Evolutionary conservation across 2,113 vertebrate species (phyloP).

Genomic region (Phoxinus phoxinus): DNA sequence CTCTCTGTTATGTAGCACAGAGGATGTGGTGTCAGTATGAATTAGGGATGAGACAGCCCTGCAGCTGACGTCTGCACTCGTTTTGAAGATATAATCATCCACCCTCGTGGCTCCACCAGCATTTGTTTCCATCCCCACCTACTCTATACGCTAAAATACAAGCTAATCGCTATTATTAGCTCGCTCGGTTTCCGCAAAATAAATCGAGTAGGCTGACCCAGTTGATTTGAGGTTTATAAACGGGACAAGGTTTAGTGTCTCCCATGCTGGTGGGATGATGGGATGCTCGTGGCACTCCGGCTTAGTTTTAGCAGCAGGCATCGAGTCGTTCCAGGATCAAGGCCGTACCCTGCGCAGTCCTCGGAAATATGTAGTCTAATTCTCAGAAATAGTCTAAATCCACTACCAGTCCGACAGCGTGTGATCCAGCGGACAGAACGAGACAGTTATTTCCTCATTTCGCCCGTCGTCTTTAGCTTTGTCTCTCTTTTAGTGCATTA

Average conservation of each 20-base stretch:
- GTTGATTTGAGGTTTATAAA: conserved; percentile 31
- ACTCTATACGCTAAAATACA: conserved; percentile 49
- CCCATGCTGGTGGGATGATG: neutral
- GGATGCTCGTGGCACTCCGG: neutral
- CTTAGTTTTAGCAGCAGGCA: conserved; percentile 20
- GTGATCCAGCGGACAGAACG: neutral
- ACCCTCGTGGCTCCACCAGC: conserved; percentile 20
- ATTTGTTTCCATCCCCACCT: neutral
- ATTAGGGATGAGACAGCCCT: conserved; percentile 49
- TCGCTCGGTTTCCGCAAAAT: conserved; percentile 47
- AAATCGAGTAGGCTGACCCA: conserved; percentile 64
- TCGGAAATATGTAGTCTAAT: neutral
- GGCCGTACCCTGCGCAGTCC: neutral
- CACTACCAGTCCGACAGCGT: neutral
- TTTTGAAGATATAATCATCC: conserved; percentile 56
- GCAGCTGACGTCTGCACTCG: conserved; percentile 49
- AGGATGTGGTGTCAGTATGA: conserved; percentile 56
- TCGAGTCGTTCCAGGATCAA: conserved; percentile 13
- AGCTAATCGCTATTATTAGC: conserved; percentile 58
- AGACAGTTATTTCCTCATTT: neutral
- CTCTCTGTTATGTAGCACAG: conserved; percentile 44
- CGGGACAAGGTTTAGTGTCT: neutral
- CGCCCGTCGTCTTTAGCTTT: neutral
- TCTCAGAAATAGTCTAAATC: conserved; percentile 1
- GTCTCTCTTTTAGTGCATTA: neutral